Evolutionary conservation across 2,888 invertebrate species (phyloP), one percentile per base, ranked within the genome.

Genomic region (Acleris literana): DNA sequence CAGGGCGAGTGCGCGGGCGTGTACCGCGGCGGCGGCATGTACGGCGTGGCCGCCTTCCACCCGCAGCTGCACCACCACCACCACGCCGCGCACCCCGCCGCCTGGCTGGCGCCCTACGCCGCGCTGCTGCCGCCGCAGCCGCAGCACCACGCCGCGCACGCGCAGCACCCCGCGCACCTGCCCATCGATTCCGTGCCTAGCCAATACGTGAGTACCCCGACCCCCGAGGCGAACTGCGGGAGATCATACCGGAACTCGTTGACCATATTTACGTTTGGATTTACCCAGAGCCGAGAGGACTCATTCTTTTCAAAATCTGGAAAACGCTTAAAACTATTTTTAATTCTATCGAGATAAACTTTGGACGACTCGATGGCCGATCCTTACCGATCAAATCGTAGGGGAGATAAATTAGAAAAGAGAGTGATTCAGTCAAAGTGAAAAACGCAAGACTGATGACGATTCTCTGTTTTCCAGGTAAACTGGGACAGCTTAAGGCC

Each of bases 401-500:
- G 53, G 25, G 62, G n/a, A 43, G 62, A 71, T 67, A 68, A 70
- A 64, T 57, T 51, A 62, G 63, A 70, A 62, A 72, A 69, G 64
- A 64, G 69, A 65, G 81, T 81, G 76, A 79, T 82, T 85, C 85
- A 87, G 86, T 87, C 88, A 81, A 77, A 80, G 76, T 76, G 78
- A 73, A 81, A 80, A 76, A 79, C 76, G 74, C 73, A 76, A 76
- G 86, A 81, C 87, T 89, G 87, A 86, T 82, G 81, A 80, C 76
- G 75, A 79, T 84, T 85, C 84, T 89, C 85, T 85, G 85, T 87
- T 88, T 92, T 92, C 87, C 92, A 92, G 92, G 92, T 92, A 86
- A 92, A 92, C 90, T 92, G 92, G 92, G 92, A 92, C 87, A 92
- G 90, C 90, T 87, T 92, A 90, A 92, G 92, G 91, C 92, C 90